phyloP scores from a whole-genome alignment of 2,888 invertebrate species.

The Chymomyza fuscimana region DNA sequence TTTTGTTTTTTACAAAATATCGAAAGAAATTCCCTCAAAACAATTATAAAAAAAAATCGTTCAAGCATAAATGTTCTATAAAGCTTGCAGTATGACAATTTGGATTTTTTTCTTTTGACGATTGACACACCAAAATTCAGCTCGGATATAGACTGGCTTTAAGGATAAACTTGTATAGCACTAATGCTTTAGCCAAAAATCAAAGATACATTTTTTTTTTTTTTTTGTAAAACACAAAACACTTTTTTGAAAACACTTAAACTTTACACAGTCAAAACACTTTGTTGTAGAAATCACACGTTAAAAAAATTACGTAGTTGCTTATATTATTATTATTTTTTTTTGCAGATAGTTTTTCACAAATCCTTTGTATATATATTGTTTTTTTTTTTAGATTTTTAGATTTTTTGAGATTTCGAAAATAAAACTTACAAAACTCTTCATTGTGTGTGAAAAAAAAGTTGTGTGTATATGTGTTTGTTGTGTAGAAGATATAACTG shows the following conservation, averaged over 20 bases:
- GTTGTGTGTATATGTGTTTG: conserved; percentile 3
- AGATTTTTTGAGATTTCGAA: neutral
- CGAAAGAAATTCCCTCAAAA: too few species aligned
- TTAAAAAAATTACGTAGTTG: neutral
- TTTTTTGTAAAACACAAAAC: neutral
- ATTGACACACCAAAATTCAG: too few species aligned
- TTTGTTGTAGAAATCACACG: neutral
- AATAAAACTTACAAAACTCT: conserved; percentile 73
- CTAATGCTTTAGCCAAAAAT: too few species aligned
- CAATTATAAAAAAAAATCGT: too few species aligned
- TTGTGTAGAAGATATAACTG: conserved; percentile 5
- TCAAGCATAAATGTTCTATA: too few species aligned
- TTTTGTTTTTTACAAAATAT: too few species aligned
- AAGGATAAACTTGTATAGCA: too few species aligned
- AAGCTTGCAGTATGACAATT: too few species aligned
- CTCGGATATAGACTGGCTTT: too few species aligned
- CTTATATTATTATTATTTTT: neutral
- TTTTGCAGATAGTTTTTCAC: neutral
- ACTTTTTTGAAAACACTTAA: neutral
- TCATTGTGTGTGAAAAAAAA: conserved; percentile 55
- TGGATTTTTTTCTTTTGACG: too few species aligned
- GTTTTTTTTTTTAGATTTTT: neutral
- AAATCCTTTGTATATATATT: neutral
- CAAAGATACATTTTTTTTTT: too few species aligned
- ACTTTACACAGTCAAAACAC: neutral